Evolutionary conservation across 2,113 vertebrate genomes (phyloP), one percentile per base, ranked within the genome.

Genomic region (Limanda limanda): DNA sequence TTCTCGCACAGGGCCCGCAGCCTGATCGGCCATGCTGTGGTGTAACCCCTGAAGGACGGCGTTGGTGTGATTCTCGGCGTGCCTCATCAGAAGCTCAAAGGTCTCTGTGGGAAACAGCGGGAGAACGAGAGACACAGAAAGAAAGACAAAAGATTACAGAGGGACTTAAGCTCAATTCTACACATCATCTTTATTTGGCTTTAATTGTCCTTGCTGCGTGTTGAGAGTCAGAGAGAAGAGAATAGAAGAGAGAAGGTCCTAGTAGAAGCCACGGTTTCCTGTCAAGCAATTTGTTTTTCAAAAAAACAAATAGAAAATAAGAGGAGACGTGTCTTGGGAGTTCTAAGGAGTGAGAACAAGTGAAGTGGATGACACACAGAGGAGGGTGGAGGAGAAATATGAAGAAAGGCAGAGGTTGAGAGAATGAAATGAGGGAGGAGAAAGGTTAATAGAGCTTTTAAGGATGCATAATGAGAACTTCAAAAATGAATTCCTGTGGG

Each of bases 41-140:
- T 95, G 96, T 0, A 82, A 91, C 73, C 86, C 93, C 81, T 89
- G 95, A 71, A 98, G 93, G 62, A 96, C 59, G 0, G 72, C 78
- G 10, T 88, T 94, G 7, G 95, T 97, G 71, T 95, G 91, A 79
- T 97, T 96, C 86, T 97, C 96, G 18, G 95, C 95, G 89, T 96
- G 93, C 74, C 76, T 93, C 87, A 96, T 93, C 80, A 97, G 90
- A 2, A 57, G 91, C 88, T 96, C 95, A 64, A 97, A 94, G 12
- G 91, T 93, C 78, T 98, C 96, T 97, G 93, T 24, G 91, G 27
- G 27, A 56, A 58, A 88, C 27, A 74, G 37, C 45, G 77, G 71
- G 45, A 58, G 31, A 76, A 17, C 74, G 23, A 65, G 18, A 62
- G 56, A 58, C 2, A 20, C 59, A 55, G 47, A 23, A 18, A 71